Evolutionary conservation across 2,888 invertebrate genomes (phyloP).

Genomic region (Lithodes maja): DNA sequence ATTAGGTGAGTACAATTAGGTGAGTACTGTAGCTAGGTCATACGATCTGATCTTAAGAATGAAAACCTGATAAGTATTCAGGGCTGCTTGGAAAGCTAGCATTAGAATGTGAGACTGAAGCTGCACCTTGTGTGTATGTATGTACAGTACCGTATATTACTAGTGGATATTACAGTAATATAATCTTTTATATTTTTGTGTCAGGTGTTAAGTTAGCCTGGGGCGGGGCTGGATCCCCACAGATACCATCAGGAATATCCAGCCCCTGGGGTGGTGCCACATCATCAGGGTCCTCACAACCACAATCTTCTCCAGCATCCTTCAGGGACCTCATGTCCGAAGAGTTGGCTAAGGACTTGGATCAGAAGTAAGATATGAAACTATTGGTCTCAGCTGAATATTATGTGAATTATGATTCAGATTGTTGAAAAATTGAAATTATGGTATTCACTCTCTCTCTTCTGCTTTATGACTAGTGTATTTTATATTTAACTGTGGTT

Average conservation of each 20-base stretch:
- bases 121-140: too few species aligned
- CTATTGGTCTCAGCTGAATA: neutral
- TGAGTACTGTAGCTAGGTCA: too few species aligned
- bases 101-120: too few species aligned
- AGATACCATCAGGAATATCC: neutral
- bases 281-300: constrained; percentile 12
- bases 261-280: constrained; percentile 27
- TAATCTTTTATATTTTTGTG: neutral
- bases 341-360: constrained; percentile 56
- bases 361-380: constrained; percentile 43
- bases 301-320: constrained; percentile 30
- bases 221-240: constrained; percentile 55
- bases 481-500: too few species aligned
- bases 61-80: too few species aligned
- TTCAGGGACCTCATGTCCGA: constrained; percentile 66
- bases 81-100: too few species aligned
- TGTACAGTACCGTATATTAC: too few species aligned
- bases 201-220: constrained; percentile 35
- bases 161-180: too few species aligned
- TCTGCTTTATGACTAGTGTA: too few species aligned
- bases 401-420: neutral
- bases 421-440: neutral
- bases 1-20: too few species aligned
- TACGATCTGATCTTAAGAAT: too few species aligned
- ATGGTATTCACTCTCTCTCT: neutral